Conservation (phyloP, 2,113 vertebrate species). For the Vulpes vulpes region DNA sequence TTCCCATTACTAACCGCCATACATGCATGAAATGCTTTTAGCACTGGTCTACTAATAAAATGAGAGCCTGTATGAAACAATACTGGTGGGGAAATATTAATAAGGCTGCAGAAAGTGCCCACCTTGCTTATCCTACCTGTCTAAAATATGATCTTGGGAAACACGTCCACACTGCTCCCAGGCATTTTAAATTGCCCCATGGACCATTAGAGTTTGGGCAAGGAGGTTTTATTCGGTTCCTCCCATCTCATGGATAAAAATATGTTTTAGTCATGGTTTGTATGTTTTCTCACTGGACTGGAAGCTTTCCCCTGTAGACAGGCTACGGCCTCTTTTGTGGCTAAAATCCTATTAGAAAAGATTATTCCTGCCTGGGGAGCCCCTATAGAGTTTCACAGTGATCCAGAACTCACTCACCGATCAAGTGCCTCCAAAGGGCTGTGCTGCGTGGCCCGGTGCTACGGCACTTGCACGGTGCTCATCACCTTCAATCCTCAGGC, state of each 20-base stretch:
- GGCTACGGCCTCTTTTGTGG: background rate
- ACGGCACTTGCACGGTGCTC: too few species aligned
- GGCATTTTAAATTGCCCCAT: background rate
- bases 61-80: background rate
- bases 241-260: too few species aligned
- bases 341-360: background rate
- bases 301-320: background rate
- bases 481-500: background rate
- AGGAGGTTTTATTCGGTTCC: background rate
- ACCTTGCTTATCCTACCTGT: background rate
- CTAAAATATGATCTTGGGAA: background rate
- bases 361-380: background rate
- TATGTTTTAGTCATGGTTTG: background rate
- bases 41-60: background rate
- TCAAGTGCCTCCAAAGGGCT: background rate
- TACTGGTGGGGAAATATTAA: background rate
- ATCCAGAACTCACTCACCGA: background rate
- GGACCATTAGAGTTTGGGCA: background rate
- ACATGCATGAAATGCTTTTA: background rate
- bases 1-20: background rate
- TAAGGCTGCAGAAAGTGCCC: background rate
- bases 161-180: too few species aligned
- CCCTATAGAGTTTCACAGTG: background rate
- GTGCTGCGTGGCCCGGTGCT: background rate
- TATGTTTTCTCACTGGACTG: background rate